These are phyloP conservation scores for Rhinolophus ferrumequinum DNA, from an alignment of 2,113 vertebrate genomes.

Conservation along the genomic window DNA sequence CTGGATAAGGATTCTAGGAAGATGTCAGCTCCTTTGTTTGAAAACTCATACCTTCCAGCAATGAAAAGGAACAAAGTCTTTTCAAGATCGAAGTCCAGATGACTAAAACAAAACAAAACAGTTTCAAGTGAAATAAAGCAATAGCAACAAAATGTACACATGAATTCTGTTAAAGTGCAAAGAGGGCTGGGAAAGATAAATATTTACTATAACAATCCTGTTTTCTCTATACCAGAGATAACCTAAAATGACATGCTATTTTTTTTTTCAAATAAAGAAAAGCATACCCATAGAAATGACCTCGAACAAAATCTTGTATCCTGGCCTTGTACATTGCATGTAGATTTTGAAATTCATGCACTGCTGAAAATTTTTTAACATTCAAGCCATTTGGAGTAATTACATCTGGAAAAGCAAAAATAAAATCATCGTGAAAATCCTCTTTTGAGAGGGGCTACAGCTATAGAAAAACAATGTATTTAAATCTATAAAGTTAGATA, in stretches of 20 bases:
- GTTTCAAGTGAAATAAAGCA: background rate
- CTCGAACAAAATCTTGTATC: constrained; percentile 97
- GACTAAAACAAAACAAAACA: constrained; percentile 87
- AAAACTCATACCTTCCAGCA: constrained; percentile 97
- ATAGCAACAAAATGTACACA: background rate
- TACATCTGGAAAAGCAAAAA: constrained; percentile 90
- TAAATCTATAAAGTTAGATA: background rate
- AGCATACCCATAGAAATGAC: constrained; percentile 97
- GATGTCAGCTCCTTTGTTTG: constrained; percentile 98
- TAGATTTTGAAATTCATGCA: constrained; percentile 99
- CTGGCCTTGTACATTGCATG: constrained; percentile 94
- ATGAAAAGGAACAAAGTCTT: constrained; percentile 98
- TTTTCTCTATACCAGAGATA: background rate
- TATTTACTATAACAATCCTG: background rate
- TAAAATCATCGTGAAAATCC: constrained; percentile 51
- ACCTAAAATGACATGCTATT: background rate
- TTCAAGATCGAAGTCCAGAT: constrained; percentile 96
- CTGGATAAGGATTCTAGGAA: constrained; percentile 97
- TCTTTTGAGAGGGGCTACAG: background rate
- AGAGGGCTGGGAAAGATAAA: background rate
- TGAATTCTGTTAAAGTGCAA: background rate
- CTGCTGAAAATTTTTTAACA: constrained; percentile 98
- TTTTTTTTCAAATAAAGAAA: background rate
- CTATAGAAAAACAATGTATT: background rate
- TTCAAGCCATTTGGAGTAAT: constrained; percentile 97